Conservation (phyloP, 1,140 invertebrate species). For the Luehdorfia chinensis region DNA sequence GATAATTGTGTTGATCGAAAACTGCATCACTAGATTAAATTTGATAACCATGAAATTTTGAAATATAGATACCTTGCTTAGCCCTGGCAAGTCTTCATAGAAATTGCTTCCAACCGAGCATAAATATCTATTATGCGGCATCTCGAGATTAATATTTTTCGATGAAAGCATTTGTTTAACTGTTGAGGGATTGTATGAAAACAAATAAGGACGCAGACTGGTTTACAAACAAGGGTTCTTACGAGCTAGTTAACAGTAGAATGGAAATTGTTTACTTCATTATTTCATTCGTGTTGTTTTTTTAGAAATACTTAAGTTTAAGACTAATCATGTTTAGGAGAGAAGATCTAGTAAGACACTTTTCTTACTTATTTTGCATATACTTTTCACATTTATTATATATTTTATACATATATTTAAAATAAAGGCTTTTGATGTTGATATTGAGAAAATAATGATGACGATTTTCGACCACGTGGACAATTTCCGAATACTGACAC, state of each 20-base stretch:
- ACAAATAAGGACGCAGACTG: conserved; percentile 39
- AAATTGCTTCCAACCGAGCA: conserved; percentile 67
- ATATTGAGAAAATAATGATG: too few relatives aligned
- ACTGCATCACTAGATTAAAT: conserved; percentile 58
- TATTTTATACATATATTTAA: neutral
- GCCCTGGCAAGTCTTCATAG: conserved; percentile 42
- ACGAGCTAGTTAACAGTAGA: conserved; percentile 46
- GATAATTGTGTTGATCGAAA: conserved; percentile 50
- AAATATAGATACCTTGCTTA: conserved; percentile 38
- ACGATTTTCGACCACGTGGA: too few relatives aligned
- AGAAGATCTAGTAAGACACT: too few relatives aligned
- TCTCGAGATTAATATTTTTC: conserved; percentile 71
- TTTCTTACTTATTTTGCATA: too few relatives aligned
- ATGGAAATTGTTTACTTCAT: conserved; percentile 20
- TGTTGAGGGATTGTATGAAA: conserved; percentile 56
- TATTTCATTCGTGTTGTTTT: conserved; percentile 7
- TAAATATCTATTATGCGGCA: conserved; percentile 70
- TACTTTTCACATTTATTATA: too few relatives aligned
- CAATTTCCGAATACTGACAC: too few relatives aligned
- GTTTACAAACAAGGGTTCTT: conserved; percentile 57
- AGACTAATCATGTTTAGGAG: too few relatives aligned
- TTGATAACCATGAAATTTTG: conserved; percentile 45
- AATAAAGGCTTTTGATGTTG: too few relatives aligned
- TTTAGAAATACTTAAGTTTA: neutral
- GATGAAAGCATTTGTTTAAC: conserved; percentile 52